These are phyloP conservation scores for Esox masquinongy DNA, from an alignment of 2,797 vertebrate species.

Conservation along the genomic window DNA sequence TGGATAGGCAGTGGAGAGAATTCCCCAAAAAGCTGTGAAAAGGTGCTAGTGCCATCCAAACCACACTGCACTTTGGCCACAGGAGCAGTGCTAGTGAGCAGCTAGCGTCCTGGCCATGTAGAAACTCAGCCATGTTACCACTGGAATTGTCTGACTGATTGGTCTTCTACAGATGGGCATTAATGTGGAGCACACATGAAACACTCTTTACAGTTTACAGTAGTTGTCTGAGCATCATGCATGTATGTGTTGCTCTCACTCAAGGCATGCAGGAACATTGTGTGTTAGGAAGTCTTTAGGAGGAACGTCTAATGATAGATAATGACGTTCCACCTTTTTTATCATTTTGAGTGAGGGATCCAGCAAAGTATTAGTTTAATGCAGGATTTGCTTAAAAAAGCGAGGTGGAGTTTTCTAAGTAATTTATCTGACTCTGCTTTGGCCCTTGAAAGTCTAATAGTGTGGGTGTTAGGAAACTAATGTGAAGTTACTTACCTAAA, in stretches of 20 bases:
- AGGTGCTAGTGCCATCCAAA: constrained; percentile 30
- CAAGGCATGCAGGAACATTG: background rate
- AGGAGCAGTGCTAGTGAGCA: background rate
- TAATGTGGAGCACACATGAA: background rate
- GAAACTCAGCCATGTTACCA: constrained; percentile 18
- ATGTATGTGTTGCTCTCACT: background rate
- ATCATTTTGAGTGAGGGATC: background rate
- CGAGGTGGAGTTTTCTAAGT: no score
- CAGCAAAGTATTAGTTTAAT: background rate
- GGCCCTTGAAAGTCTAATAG: no score
- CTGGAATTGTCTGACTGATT: constrained; percentile 23
- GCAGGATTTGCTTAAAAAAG: background rate
- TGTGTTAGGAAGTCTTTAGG: background rate
- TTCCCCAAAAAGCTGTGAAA: constrained; percentile 1
- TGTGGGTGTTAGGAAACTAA: no score
- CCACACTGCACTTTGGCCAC: constrained; percentile 4
- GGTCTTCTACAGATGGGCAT: constrained; percentile 7
- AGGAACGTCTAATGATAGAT: background rate
- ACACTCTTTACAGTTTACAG: background rate
- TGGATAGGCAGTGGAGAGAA: constrained; percentile 12
- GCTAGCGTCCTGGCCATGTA: background rate
- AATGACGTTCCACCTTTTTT: no score
- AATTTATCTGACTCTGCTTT: no score
- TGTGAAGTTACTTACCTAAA: no score
- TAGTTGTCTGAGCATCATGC: background rate